A percentile compares a stretch with the other conserved stretches of the same genome.
Conservation (phyloP, 2,113 vertebrate species). For the Microtus oregoni region DNA sequence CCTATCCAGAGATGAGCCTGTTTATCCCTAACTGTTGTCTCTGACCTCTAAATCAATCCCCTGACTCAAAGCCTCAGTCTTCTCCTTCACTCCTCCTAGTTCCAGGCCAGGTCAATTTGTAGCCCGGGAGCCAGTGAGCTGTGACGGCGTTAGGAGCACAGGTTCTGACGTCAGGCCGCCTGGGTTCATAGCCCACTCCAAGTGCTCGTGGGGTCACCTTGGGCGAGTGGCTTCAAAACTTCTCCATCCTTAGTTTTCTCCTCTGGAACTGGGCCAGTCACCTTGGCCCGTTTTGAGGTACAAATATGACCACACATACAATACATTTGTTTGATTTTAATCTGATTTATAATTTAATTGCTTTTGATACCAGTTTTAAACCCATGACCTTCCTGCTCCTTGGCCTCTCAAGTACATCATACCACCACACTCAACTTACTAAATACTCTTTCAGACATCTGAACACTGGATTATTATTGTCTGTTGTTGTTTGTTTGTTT, state of each 20-base stretch:
- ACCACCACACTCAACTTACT: not conserved
- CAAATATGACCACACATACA: not conserved
- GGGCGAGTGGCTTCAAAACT: not conserved
- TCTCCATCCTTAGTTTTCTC: conserved; percentile 60
- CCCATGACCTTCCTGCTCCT: not conserved
- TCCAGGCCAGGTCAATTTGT: conserved; percentile 40
- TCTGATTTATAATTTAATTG: not conserved
- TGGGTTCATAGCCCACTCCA: conserved; percentile 27
- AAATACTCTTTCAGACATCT: conserved; percentile 8
- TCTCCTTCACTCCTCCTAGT: conserved; percentile 33
- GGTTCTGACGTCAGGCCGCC: conserved; percentile 41
- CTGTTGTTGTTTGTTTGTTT: not conserved
- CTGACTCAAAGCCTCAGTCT: conserved; percentile 54
- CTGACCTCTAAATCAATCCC: conserved; percentile 81
- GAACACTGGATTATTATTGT: not conserved
- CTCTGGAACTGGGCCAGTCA: conserved; percentile 48
- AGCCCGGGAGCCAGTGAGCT: conserved; percentile 13
- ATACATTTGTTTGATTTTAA: not conserved
- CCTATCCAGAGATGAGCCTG: conserved; percentile 73
- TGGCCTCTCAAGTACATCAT: not conserved
- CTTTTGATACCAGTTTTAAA: not conserved
- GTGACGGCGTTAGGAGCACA: not conserved
- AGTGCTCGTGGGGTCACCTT: not conserved
- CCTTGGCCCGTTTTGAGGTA: not conserved
- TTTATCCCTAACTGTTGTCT: conserved; percentile 78